Base-by-base conservation (phyloP, 2,113 vertebrate species). In the Malurus elegans region DNA sequence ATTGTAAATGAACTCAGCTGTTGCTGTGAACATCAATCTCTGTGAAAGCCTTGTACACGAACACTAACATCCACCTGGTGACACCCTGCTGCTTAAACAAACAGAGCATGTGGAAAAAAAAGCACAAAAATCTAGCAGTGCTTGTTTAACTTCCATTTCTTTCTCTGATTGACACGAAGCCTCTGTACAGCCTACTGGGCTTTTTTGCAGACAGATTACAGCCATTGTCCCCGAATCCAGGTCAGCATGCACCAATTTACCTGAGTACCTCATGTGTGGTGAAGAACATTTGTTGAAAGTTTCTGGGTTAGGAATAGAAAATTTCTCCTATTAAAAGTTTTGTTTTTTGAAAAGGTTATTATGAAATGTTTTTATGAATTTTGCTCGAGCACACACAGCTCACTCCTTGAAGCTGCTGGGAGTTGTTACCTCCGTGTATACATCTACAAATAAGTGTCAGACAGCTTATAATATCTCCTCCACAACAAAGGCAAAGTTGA, bases 31-130 rank as follows among this genome's bases (percentile, higher is more conserved):
- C 81, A 53, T 89, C 40, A 62, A 21, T 88, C 83, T 95, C 78
- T 58, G 12, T 73, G 50, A 76, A 79, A 89, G 62, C 47, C 85
- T 74, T 88, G 64, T 66, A 92, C 57, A 47, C 0, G 44, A 83
- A 88, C 2, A 4, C n/a, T 92, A 86, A 92, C 65, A 85, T 67
- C 81, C 91, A 94, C 94, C 94, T 95, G 93, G 66, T 95, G 90
- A 75, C 72, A 90, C 72, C 64, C 85, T 90, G 76, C 60, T 84
- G 81, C 45, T 96, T 95, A 95, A 96, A 91, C 71, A 96, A 96
- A 82, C 67, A 48, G 51, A 86, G 25, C 31, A 10, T 5, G 16
- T 20, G 36, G 45, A 9, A 4, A 12, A 58, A 62, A 79, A 51
- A 29, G 21, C 47, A 67, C 36, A 79, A 86, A 90, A 90, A 89